phyloP scores from a whole-genome alignment of 2,888 invertebrate genomes.

The Drosophila emarginata region DNA sequence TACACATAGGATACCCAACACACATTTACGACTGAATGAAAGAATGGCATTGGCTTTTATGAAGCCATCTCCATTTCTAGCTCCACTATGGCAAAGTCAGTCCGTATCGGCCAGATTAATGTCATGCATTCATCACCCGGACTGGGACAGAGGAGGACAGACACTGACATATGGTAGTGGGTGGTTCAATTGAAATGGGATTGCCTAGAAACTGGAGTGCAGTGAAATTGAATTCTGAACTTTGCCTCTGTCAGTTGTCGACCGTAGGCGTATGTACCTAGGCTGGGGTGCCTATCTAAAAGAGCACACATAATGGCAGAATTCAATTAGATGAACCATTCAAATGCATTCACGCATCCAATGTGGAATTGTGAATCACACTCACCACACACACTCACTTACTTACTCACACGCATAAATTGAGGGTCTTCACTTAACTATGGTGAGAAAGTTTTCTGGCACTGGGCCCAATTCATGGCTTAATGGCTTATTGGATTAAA shows the following conservation, averaged over 20 bases:
- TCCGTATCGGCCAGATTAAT: slow-evolving; percentile 60
- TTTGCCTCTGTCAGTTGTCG: slow-evolving; percentile 19
- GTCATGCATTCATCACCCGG: slow-evolving; percentile 61
- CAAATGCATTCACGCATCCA: slow-evolving; percentile 6
- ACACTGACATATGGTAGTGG: slow-evolving; percentile 32
- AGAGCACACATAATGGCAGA: slow-evolving; percentile 11
- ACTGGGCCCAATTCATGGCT: neutral
- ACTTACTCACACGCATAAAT: too few species aligned
- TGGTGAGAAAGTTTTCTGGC: neutral
- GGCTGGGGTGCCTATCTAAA: neutral
- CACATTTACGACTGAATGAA: neutral
- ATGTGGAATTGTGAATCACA: neutral
- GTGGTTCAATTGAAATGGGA: slow-evolving; percentile 23
- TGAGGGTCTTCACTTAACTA: neutral
- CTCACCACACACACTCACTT: too few species aligned
- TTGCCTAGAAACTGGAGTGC: slow-evolving; percentile 31
- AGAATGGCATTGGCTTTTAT: neutral
- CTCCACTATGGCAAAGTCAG: slow-evolving; percentile 27
- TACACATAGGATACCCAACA: neutral
- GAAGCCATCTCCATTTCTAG: neutral
- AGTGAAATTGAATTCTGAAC: slow-evolving; percentile 54
- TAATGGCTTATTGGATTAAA: slow-evolving; percentile 14
- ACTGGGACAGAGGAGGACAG: slow-evolving; percentile 21
- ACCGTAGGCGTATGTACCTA: neutral
- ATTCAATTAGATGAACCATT: slow-evolving; percentile 22